Evolutionary conservation across 2,888 invertebrate species (phyloP).

Genomic region (Eristalis arbustorum): DNA sequence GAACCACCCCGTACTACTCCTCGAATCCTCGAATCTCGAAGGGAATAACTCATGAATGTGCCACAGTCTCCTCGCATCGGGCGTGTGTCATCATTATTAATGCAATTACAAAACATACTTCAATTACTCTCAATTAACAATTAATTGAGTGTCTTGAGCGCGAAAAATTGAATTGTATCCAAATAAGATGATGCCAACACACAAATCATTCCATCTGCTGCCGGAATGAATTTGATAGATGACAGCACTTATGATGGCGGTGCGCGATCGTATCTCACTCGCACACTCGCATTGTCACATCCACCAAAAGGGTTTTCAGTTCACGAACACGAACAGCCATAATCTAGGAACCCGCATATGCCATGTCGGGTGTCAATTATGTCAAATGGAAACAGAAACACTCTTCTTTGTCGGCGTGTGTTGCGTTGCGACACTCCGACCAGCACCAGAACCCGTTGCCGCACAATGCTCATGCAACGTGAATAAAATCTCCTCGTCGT

Average conservation of each 20-base stretch:
- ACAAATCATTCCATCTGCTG: slow-evolving; percentile 56
- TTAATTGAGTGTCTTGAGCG: slow-evolving; percentile 77
- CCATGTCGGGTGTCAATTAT: slow-evolving; percentile 72
- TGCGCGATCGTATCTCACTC: slow-evolving; percentile 27
- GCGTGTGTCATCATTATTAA: slow-evolving; percentile 77
- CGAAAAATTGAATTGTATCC: slow-evolving; percentile 71
- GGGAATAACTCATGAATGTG: not conserved
- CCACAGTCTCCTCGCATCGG: slow-evolving; percentile 4
- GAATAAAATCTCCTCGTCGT: slow-evolving; percentile 27
- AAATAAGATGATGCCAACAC: slow-evolving; percentile 67
- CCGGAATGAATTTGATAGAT: slow-evolving; percentile 61
- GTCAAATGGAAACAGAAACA: slow-evolving; percentile 70
- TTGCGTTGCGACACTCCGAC: slow-evolving; percentile 39
- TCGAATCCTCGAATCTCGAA: not conserved
- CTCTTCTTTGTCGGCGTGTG: slow-evolving; percentile 58
- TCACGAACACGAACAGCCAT: slow-evolving; percentile 24
- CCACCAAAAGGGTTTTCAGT: slow-evolving; percentile 50
- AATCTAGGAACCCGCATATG: slow-evolving; percentile 68
- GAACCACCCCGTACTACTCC: too few species aligned
- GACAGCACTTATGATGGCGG: slow-evolving; percentile 65
- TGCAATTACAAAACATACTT: slow-evolving; percentile 80
- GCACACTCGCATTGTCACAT: not conserved
- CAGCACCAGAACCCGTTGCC: slow-evolving; percentile 8
- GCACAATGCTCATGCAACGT: slow-evolving; percentile 21
- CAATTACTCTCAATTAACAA: slow-evolving; percentile 81